Evolutionary conservation across 1,140 invertebrate genomes (phyloP), one percentile per base, ranked within the genome.

Genomic region (Ceratina calcarata): DNA sequence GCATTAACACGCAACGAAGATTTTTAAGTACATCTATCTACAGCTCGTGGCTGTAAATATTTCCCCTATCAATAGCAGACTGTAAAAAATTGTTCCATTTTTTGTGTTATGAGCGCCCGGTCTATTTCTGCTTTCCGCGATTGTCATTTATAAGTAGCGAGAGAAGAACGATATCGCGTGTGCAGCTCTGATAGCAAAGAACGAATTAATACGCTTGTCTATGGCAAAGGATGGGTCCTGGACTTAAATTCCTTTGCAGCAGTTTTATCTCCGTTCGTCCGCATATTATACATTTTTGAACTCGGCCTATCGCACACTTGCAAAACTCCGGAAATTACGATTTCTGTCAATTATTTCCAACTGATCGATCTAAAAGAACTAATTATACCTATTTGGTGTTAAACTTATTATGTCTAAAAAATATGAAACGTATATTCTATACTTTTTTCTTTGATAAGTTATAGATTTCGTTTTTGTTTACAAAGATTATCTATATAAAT

Each of bases 121-220:
- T n/a, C n/a, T n/a, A n/a, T n/a, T 7, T 24, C 15, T 18, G n/a
- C 20, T 71, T 71, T 71, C 32, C 57, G 13, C 27, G 22, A 15
- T 55, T 58, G 27, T 20, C 69, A 22, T 60, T 58, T 60, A 60
- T 32, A 32, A 32, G 27, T 32, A 32, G 27, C 27, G 27, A 32
- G 27, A 32, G 27, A 32, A 4, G 1, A 32, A 45, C n/a, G 27
- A 71, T 71, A 71, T 58, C 69, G 32, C 27, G n/a, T 18, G 55
- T 32, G 27, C 55, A 15, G 57, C 55, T 20, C 55, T n/a, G 16
- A 58, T 18, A 71, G 32, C 55, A 0, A 12, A 15, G 13, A 15
- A 70, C 27, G 53, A 71, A 55, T 58, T 71, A 71, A 60, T 45
- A 71, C 69, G 69, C 20, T 71, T 71, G 69, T 58, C 53, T 60